Base-by-base conservation (phyloP, 2,888 invertebrate species). In the Bombylius discolor region DNA sequence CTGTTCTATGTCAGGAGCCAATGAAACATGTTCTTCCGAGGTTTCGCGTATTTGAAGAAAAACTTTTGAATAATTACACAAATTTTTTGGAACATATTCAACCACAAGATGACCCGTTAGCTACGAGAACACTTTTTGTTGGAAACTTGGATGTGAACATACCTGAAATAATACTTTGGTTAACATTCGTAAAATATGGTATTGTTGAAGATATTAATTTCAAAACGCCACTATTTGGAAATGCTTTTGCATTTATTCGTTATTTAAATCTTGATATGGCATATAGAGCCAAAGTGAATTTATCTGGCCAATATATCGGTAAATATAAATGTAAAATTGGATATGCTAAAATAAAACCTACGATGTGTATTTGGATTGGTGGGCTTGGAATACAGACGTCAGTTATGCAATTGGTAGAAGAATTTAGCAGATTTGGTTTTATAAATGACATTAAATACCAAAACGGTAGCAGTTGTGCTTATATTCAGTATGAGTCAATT, bases 271-370 rank as follows among this genome's bases (percentile, higher is more conserved):
- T 98, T 58, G 97, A 98, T 68, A 91, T 91, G 91, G 91, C 91
- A 32, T 94, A 95, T 70, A 79, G 92, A 61, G 93, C 96, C 46
- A 97, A 97, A 77, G 91, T 94, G 9, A 95, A 95, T 73, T 78
- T 97, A 57, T 95, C 95, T 8, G 97, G 97, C 1, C 94, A 96
- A 69, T 95, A 95, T 68, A 95, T 98, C 72, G 97, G 97, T 5
- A 95, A 96, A 74, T 96, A 96, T 70, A 94, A 96, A 75, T 96
- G 97, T 73, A 98, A 99, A 76, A 98, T 99, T 70, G 98, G 98
- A 13, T 99, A 98, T 75, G 99, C 98, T 3, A 99, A 99, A 77
- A 94, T 94, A 0, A 94, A 93, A 14, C 94, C 97, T 1, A 96
- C 97, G 0, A 92, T 94, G 9, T 83, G 94, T 57, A 89, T 99